Evolutionary conservation across 2,888 invertebrate genomes (phyloP).

Genomic region (Syrista parreyssii): DNA sequence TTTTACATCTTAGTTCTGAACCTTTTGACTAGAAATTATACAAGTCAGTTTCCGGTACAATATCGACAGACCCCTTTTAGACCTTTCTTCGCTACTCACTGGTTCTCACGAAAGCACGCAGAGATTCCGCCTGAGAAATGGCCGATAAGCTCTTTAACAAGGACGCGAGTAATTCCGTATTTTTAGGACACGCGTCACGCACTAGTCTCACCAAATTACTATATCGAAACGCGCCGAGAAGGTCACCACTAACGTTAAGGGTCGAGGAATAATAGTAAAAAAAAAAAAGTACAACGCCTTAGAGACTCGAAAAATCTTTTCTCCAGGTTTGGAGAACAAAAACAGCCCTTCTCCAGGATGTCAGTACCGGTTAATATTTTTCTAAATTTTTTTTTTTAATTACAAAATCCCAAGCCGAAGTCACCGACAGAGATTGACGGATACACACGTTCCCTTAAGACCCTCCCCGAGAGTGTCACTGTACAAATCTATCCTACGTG

Average conservation of each 20-base stretch:
- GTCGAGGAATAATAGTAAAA: not conserved
- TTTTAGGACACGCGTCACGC: not conserved
- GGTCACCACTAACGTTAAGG: not conserved
- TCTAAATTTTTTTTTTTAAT: not conserved
- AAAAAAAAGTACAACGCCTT: not conserved
- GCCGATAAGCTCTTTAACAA: not conserved
- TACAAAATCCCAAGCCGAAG: not conserved
- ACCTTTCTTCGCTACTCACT: not conserved
- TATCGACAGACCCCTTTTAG: not conserved
- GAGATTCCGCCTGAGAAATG: not conserved
- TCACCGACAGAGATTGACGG: not conserved
- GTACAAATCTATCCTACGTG: not conserved
- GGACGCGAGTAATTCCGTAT: not conserved
- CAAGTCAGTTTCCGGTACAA: not conserved
- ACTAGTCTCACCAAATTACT: not conserved
- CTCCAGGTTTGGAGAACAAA: not conserved
- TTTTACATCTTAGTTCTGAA: not conserved
- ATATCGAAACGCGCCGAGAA: not conserved
- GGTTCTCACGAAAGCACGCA: not conserved
- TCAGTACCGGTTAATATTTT: not conserved
- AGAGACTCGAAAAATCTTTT: not conserved
- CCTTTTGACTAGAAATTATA: not conserved
- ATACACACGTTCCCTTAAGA: not conserved
- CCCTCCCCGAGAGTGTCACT: not conserved
- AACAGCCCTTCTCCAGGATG: not conserved